Evolutionary conservation across 2,888 invertebrate genomes (phyloP).

Genomic region (Clivina fossor): DNA sequence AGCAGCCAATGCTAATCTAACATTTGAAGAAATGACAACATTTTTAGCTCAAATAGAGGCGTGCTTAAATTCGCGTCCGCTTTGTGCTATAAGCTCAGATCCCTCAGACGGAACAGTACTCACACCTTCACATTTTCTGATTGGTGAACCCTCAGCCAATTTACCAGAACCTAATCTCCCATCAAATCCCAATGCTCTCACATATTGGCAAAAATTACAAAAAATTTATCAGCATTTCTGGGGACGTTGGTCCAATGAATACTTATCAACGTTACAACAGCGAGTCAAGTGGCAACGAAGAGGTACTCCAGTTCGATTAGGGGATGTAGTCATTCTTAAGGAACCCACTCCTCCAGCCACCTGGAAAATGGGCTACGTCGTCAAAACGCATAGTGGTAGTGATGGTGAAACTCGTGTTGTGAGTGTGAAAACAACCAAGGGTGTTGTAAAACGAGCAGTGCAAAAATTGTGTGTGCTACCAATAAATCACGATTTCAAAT

Average conservation of each 20-base stretch:
- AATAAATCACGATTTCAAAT: no score
- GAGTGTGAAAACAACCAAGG: not conserved
- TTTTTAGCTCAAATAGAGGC: constrained; percentile 33
- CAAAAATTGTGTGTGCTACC: no score
- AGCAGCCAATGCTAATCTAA: constrained; percentile 30
- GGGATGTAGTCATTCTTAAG: constrained; percentile 1
- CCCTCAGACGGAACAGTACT: constrained; percentile 32
- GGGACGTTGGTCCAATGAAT: constrained; percentile 1
- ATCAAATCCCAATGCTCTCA: not conserved
- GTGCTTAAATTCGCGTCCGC: constrained; percentile 34
- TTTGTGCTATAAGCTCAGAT: constrained; percentile 35
- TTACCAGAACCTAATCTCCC: constrained; percentile 12
- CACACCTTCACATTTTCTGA: constrained; percentile 34
- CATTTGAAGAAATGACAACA: constrained; percentile 40
- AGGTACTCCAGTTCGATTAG: not conserved
- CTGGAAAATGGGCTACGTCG: constrained; percentile 1
- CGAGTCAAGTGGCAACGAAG: constrained; percentile 4
- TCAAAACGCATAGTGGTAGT: constrained; percentile 2
- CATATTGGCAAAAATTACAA: not conserved
- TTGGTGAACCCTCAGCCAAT: constrained; percentile 30
- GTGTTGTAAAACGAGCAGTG: not conserved
- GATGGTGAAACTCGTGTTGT: constrained; percentile 1
- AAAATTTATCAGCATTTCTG: not conserved
- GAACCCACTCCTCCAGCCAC: constrained; percentile 3
- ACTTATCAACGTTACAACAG: not conserved